Percentiles rank a stretch among this genome's conserved stretches.
Conservation (phyloP, 2,113 vertebrate genomes). For the Struthio camelus region DNA sequence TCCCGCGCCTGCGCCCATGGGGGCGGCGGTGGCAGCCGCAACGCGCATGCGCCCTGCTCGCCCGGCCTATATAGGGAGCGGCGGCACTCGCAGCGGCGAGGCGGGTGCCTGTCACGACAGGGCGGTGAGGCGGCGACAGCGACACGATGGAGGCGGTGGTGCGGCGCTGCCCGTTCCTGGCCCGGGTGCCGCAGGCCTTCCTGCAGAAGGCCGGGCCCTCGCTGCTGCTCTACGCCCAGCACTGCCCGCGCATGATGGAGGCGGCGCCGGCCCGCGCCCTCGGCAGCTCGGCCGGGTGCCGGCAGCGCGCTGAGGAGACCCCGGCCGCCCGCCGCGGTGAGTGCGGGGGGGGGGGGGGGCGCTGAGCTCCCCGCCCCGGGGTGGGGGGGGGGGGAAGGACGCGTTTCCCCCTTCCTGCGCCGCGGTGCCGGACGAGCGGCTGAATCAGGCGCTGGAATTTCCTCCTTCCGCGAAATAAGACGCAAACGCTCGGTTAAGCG, state of each 20-base stretch:
- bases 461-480: neutral
- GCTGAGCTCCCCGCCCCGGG: too few relatives aligned
- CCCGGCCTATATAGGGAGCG: neutral
- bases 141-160: slow-evolving; percentile 87
- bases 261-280: slow-evolving; percentile 80
- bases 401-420: too few relatives aligned
- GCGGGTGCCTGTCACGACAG: too few relatives aligned
- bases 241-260: slow-evolving; percentile 96
- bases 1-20: neutral
- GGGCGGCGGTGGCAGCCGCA: accelerated
- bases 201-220: slow-evolving; percentile 91
- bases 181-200: slow-evolving; percentile 89
- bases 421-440: too few relatives aligned
- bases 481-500: neutral
- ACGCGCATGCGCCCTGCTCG: neutral
- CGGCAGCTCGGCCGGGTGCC: slow-evolving; percentile 78
- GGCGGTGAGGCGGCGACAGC: neutral
- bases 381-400: too few relatives aligned
- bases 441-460: too few relatives aligned
- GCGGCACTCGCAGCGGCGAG: too few relatives aligned
- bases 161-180: slow-evolving; percentile 93
- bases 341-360: neutral
- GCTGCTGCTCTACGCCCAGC: slow-evolving; percentile 88
- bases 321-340: slow-evolving; percentile 76
- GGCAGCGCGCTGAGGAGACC: slow-evolving; percentile 79